These are phyloP conservation scores for Emmelina monodactyla DNA, from an alignment of 2,888 invertebrate genomes.

Conservation along the genomic window DNA sequence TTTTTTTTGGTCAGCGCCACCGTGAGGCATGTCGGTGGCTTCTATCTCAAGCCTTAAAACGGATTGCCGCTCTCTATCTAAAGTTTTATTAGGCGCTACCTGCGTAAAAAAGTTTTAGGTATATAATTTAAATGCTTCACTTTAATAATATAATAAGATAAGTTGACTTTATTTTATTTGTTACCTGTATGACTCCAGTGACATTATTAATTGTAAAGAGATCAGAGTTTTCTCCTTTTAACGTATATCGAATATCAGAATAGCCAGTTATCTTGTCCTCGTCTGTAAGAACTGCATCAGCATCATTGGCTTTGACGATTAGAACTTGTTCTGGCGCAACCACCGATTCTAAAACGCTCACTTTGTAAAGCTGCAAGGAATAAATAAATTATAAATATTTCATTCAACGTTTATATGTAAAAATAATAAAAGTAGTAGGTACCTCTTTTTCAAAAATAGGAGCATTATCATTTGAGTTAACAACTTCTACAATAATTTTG, in stretches of 20 bases:
- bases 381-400: constrained; percentile 15
- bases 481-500: constrained; percentile 72
- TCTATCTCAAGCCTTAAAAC: constrained; percentile 74
- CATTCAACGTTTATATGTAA: neutral
- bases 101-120: constrained; percentile 17
- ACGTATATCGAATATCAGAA: constrained; percentile 73
- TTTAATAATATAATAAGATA: neutral
- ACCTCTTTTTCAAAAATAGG: constrained; percentile 74
- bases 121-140: neutral
- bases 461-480: constrained; percentile 81
- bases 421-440: constrained; percentile 16
- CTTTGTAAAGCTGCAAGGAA: constrained; percentile 66
- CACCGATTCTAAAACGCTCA: constrained; percentile 74
- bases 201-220: constrained; percentile 75
- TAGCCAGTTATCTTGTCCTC: constrained; percentile 68
- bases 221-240: constrained; percentile 77
- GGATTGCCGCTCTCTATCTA: constrained; percentile 78
- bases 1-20: constrained; percentile 72
- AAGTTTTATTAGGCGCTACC: constrained; percentile 69
- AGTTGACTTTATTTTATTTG: constrained; percentile 5
- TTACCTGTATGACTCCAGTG: constrained; percentile 72
- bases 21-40: constrained; percentile 77
- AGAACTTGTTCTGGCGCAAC: constrained; percentile 72
- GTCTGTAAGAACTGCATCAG: constrained; percentile 68
- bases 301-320: constrained; percentile 75